phyloP scores from a whole-genome alignment of 2,888 invertebrate genomes.

The Lutraria lutraria region DNA sequence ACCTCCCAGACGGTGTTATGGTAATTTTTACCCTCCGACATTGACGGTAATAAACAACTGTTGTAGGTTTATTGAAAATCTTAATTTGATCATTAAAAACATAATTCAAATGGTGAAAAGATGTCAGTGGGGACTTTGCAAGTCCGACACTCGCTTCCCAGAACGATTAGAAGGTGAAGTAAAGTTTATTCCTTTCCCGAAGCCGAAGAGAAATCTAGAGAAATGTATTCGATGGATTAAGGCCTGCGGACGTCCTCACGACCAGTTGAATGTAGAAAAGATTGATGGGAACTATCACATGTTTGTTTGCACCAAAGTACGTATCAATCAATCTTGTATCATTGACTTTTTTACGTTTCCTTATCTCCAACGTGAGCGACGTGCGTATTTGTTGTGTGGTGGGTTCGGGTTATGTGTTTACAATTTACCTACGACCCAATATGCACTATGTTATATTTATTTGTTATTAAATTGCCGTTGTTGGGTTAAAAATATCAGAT shows the following conservation, averaged over 20 bases:
- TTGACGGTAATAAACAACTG: not conserved
- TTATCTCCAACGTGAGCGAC: no score
- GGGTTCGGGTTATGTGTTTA: no score
- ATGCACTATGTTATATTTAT: no score
- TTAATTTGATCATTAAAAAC: not conserved
- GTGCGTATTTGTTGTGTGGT: no score
- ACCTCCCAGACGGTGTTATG: not conserved
- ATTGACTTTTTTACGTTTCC: no score
- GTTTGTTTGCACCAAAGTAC: slow-evolving; percentile 34
- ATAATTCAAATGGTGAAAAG: slow-evolving; percentile 49
- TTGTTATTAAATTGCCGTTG: no score
- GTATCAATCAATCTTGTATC: not conserved
- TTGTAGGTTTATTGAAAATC: no score
- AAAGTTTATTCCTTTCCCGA: slow-evolving; percentile 59
- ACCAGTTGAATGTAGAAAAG: slow-evolving; percentile 54
- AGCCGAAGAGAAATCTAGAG: slow-evolving; percentile 46
- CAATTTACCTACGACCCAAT: no score
- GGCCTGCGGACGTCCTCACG: slow-evolving; percentile 57
- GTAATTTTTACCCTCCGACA: not conserved
- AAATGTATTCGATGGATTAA: slow-evolving; percentile 65
- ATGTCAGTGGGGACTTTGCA: slow-evolving; percentile 55
- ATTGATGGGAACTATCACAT: slow-evolving; percentile 41
- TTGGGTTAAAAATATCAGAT: no score
- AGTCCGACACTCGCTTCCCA: slow-evolving; percentile 54
- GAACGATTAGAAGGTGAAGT: slow-evolving; percentile 53